Percentiles rank a stretch among this genome's conserved stretches.
phyloP scores from a whole-genome alignment of 2,797 vertebrate species.

The Dicrostonyx torquatus region DNA sequence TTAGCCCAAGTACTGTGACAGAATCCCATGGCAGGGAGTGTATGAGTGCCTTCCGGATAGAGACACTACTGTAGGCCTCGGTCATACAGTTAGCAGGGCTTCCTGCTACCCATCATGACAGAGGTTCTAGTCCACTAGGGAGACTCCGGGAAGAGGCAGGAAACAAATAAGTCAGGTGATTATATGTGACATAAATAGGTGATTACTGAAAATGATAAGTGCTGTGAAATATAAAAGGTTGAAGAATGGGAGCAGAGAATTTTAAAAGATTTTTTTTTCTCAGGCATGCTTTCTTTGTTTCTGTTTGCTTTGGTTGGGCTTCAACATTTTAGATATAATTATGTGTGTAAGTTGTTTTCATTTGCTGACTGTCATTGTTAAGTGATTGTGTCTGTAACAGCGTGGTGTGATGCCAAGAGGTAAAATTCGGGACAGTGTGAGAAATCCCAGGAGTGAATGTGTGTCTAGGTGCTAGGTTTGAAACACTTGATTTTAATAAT shows the following conservation, averaged over 20 bases:
- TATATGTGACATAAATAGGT: no score
- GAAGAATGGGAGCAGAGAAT: background rate
- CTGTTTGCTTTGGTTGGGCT: background rate
- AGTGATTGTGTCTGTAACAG: background rate
- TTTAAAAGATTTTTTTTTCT: background rate
- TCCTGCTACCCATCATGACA: background rate
- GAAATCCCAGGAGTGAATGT: background rate
- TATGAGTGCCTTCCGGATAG: fast-evolving
- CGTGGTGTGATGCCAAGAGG: background rate
- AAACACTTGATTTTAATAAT: background rate
- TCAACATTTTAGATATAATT: background rate
- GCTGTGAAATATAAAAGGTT: background rate
- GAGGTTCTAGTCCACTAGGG: background rate
- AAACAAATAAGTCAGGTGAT: background rate
- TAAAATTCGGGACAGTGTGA: background rate
- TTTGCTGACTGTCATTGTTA: background rate
- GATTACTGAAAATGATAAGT: background rate
- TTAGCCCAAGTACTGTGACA: background rate
- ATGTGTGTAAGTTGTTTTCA: background rate
- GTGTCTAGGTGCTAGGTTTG: background rate
- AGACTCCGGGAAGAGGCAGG: background rate
- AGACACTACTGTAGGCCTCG: background rate
- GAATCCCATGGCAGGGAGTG: background rate
- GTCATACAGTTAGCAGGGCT: background rate
- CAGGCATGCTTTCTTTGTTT: background rate